Percentiles rank a stretch among this genome's conserved stretches.
These are phyloP conservation scores for Furnarius figulus DNA, from an alignment of 2,113 vertebrate genomes.

Conservation along the genomic window DNA sequence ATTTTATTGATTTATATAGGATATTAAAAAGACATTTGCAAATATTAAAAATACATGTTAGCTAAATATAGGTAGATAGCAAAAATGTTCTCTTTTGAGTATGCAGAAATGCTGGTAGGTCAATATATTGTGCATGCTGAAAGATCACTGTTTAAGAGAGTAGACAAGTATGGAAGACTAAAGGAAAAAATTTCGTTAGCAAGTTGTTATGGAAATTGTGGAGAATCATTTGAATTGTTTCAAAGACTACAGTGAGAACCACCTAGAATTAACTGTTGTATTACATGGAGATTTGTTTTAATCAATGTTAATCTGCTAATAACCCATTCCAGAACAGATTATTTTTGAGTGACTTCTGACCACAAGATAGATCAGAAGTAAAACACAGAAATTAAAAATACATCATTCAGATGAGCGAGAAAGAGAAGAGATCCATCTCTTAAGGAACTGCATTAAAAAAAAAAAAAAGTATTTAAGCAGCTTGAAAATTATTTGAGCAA, in stretches of 20 bases:
- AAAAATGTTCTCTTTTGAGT: not conserved
- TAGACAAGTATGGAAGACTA: not conserved
- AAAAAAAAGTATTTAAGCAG: not conserved
- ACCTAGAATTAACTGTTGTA: not conserved
- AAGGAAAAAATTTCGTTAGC: not conserved
- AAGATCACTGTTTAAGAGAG: not conserved
- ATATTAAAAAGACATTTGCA: not conserved
- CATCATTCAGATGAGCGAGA: not conserved
- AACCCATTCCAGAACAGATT: not conserved
- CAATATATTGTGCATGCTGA: not conserved
- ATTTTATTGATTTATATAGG: not conserved
- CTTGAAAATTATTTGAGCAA: not conserved
- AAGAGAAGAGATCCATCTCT: not conserved
- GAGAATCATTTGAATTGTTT: not conserved
- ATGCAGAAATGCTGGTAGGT: not conserved
- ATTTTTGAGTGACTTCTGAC: not conserved
- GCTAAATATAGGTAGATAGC: not conserved
- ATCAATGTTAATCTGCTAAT: not conserved
- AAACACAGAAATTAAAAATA: not conserved
- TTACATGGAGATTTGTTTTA: not conserved
- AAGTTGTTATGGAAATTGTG: not conserved
- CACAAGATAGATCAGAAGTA: not conserved
- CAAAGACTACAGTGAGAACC: not conserved
- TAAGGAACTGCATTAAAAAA: not conserved
- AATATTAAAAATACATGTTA: not conserved